Conservation (phyloP, 2,797 vertebrate species). For the Agapornis canus region DNA sequence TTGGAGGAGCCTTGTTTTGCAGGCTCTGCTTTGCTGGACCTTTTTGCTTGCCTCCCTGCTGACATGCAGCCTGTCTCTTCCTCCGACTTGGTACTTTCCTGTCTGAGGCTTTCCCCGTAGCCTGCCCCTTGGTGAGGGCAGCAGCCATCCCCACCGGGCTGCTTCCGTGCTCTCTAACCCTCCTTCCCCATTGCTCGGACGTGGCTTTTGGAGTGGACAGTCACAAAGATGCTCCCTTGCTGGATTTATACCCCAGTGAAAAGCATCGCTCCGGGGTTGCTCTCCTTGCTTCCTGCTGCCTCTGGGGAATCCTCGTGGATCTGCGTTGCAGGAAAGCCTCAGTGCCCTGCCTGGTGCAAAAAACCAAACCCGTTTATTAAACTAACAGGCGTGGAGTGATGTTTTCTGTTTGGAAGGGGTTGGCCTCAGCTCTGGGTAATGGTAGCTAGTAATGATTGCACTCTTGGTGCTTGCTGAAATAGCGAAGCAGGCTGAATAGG, state of each 20-base stretch:
- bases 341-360: neutral
- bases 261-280: constrained; percentile 52
- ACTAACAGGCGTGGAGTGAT: neutral
- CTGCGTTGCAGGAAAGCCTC: neutral
- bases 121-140: neutral
- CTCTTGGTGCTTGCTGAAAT: neutral
- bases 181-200: constrained; percentile 37
- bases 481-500: neutral
- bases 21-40: constrained; percentile 44
- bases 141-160: neutral
- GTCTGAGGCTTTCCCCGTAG: neutral
- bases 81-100: neutral
- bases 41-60: constrained; percentile 24
- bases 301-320: constrained; percentile 14
- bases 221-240: constrained; percentile 45
- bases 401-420: constrained; percentile 6
- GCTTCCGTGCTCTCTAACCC: constrained; percentile 44
- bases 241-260: constrained; percentile 73
- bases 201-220: constrained; percentile 48
- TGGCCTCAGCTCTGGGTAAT: neutral
- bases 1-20: constrained; percentile 47
- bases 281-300: constrained; percentile 34
- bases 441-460: neutral
- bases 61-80: neutral
- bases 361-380: constrained; percentile 25